Evolutionary conservation across 2,888 invertebrate genomes (phyloP).

Genomic region (Apantesis nais): DNA sequence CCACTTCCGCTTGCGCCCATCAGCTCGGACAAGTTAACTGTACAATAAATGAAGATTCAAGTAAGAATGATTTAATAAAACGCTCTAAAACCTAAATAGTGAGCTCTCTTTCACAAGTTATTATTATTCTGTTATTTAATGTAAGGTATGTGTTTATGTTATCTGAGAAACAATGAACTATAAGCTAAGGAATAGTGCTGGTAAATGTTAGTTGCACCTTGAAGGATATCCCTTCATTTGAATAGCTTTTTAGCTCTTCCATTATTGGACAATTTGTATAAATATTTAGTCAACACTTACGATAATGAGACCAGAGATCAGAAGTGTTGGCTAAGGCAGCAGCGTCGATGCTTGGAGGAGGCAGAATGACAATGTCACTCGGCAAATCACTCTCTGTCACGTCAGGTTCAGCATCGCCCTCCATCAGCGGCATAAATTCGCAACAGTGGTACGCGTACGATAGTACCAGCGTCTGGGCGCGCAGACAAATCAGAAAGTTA

Average conservation of each 20-base stretch:
- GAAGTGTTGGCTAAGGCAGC: constrained; percentile 93
- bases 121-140: background rate
- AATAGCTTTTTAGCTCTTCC: background rate
- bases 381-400: constrained; percentile 80
- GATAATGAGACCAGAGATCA: constrained; percentile 93
- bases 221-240: background rate
- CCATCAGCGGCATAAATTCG: constrained; percentile 91
- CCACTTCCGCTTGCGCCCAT: constrained; percentile 49
- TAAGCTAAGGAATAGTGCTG: background rate
- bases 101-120: background rate
- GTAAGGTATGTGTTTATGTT: background rate
- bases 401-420: constrained; percentile 84
- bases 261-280: background rate
- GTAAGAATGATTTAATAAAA: background rate
- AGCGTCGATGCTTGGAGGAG: constrained; percentile 76
- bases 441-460: constrained; percentile 99
- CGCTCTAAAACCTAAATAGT: background rate
- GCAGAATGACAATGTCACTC: constrained; percentile 76
- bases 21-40: constrained; percentile 70
- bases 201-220: background rate
- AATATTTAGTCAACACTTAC: constrained; percentile 80
- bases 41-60: background rate
- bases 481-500: background rate
- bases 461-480: constrained; percentile 89
- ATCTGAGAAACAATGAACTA: background rate